Evolutionary conservation across 2,888 invertebrate genomes (phyloP), one percentile per base, ranked within the genome.

Genomic region (Candidula unifasciata): DNA sequence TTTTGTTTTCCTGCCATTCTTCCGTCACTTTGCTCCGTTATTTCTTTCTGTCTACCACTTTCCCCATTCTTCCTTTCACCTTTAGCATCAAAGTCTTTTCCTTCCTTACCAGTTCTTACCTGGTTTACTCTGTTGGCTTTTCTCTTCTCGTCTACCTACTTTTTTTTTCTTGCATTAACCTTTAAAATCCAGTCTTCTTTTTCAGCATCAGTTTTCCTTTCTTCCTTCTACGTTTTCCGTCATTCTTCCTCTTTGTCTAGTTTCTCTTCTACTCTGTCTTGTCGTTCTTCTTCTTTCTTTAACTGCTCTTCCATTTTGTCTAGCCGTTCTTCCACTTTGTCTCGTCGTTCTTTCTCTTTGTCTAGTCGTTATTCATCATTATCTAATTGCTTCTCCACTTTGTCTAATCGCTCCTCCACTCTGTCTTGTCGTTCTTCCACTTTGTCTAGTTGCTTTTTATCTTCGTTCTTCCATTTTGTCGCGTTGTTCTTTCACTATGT

Each of bases 271-370:
- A 24, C 44, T 44, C 27, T 52, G 35, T 54, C 57, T 54, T 57
- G 57, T 77, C 37, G 8, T 54, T 54, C 54, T 77, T 64, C 64
- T 64, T 64, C 30, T 77, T 6, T 74, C 10, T 74, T 27, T 27
- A 21, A n/a, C 35, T 74, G 10, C 27, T 52, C 37, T 44, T 74
- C 30, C 24, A n/a, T 37, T 44, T 37, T 6, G 35, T 44, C 5
- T 64, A 18, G 18, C 5, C 64, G 5, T 64, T 24, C 18, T 54
- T 18, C 18, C 18, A 13, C 54, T 54, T 54, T 18, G 10, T 54
- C 54, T 54, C 18, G 13, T 54, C 18, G 13, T 54, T 54, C 54
- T 54, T 54, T 18, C 18, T 54, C 54, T 54, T 54, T 18, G 10
- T 54, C 54, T 54, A 13, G 13, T 54, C 18, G 13, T 54, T 54